Base-by-base conservation (phyloP, 2,797 vertebrate genomes). In the Pterois miles region DNA sequence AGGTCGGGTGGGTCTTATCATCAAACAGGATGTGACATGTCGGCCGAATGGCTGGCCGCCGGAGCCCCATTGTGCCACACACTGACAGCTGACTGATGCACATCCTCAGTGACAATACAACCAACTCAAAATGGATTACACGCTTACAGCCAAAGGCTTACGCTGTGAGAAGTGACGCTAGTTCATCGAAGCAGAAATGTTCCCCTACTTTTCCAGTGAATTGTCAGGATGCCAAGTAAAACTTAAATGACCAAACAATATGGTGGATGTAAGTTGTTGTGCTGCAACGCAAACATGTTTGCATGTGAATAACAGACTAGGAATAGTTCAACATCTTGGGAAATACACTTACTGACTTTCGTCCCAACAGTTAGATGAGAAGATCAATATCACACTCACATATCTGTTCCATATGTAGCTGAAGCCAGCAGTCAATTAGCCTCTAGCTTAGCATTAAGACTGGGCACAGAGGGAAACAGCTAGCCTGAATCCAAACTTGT, bases 101-200 rank as follows among this genome's bases (percentile, higher is more conserved):
- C 34, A 85, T 82, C 80, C 76, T 80, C 74, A 11, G 34, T 34
- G 23, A 89, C 89, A 90, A 90, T 82, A 50, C 71, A 48, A 12
- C 58, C 58, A 40, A 18, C 4, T 3, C 43, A 27, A 54, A 50
- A 69, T 33, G 69, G 87, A 90, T 91, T 83, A 88, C 36, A 64
- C 52, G 22, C 16, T 14, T 10, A 48, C 18, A 52, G 67, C 43
- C 5, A 12, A 58, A 27, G 76, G 83, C 79, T 80, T 66, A 76
- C 71, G 18, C 29, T 16, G 52, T 0, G 48, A 73, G 65, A 52
- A 11, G 27, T 20, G 53, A 69, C 2, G 56, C 18, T 11, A 18
- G 48, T 38, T 36, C 50, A 65, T 40, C 11, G 43, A 29, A 53
- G 54, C 83, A 50, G 38, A 74, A 74, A 23, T 2, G 25, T 14